Percentiles rank a stretch among this genome's conserved stretches.
These are phyloP conservation scores for Psittacara wagleri DNA, from an alignment of 2,113 vertebrate species.

Conservation along the genomic window DNA sequence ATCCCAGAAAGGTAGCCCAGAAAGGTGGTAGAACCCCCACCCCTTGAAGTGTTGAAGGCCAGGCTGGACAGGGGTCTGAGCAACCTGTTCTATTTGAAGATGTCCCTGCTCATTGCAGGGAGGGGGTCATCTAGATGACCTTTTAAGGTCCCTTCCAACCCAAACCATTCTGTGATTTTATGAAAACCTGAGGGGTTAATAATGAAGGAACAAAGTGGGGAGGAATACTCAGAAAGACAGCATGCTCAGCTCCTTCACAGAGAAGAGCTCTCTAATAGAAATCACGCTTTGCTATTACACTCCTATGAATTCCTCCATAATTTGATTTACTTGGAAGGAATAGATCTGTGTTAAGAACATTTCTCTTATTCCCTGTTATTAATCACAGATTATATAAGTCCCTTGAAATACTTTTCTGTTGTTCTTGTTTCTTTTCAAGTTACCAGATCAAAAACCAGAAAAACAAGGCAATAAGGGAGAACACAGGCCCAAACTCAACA, in stretches of 20 bases:
- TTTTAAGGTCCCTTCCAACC: background rate
- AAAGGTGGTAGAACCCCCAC: background rate
- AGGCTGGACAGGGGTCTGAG: accelerated
- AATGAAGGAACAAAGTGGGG: background rate
- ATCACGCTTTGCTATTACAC: background rate
- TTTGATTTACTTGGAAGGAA: background rate
- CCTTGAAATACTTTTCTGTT: background rate
- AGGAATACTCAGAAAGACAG: background rate
- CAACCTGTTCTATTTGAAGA: background rate
- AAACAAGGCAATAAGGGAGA: background rate
- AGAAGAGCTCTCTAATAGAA: background rate
- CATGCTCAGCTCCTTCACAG: background rate
- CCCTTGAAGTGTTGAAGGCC: background rate
- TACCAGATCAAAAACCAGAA: background rate
- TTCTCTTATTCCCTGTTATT: background rate
- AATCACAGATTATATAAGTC: background rate
- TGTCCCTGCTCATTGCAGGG: background rate
- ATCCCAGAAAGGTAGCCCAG: background rate
- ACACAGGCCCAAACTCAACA: background rate
- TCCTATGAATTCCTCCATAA: background rate
- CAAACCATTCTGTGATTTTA: background rate
- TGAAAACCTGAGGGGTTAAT: background rate
- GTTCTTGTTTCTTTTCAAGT: background rate
- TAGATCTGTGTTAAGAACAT: background rate
- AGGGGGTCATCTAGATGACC: background rate